Base-by-base conservation (phyloP, 2,888 invertebrate species). In the Eilema sororculum region DNA sequence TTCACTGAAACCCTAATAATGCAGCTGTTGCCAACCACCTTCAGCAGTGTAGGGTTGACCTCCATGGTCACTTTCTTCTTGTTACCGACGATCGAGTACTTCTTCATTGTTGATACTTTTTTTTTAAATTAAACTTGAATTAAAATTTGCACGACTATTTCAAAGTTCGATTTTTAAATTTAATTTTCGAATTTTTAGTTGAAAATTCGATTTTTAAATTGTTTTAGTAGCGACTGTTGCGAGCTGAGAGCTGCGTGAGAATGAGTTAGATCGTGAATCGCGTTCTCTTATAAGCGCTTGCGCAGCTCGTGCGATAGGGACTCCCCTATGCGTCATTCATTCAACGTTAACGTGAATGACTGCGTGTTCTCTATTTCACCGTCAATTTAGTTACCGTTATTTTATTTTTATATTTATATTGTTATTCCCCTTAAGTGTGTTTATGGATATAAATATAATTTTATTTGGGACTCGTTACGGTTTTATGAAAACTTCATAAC, bases 21-120 rank as follows among this genome's bases (percentile, higher is more conserved):
- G 77, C 95, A 95, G 76, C 89, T 89, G 80, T 94, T 95, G 0
- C 95, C 95, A 62, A 95, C 91, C 8, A 95, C 90, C 85, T 93
- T 95, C 24, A 95, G 82, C 9, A 87, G 87, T 0, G 92, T 89
- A 16, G 87, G 87, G 74, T 95, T 95, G 20, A 82, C 86, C 72
- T 93, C 93, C 94, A 95, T 94, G 41, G 94, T 95, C 73, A 95
- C 94, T 83, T 94, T 95, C 89, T 95, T 95, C 86, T 94, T 95
- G 86, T 95, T 94, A 28, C 95, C 95, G 72, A 95, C 88, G 46
- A 95, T 86, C 65, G 94, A 93, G 82, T 95, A 95, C 67, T 89
- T 90, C 87, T 95, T 95, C 95, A 95, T 95, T 84, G 88, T 93
- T 69, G 37, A 71, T 78, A 72, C 72, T 79, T 73, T 68, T 62